These are phyloP conservation scores for Myoxocephalus aenaeus DNA, from an alignment of 2,797 vertebrate genomes.

Conservation along the genomic window DNA sequence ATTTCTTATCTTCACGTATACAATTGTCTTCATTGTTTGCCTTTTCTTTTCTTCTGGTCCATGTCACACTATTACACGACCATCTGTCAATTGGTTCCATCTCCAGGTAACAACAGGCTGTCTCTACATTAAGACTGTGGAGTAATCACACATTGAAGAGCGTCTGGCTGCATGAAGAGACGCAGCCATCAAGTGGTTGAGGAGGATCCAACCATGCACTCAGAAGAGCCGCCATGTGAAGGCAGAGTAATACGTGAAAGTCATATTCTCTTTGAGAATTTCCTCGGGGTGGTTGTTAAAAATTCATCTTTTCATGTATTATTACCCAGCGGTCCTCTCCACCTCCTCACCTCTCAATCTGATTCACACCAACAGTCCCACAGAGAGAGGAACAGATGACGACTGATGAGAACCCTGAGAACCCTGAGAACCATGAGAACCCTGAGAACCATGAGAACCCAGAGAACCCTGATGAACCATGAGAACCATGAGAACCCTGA, in stretches of 20 bases:
- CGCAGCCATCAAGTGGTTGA: not conserved
- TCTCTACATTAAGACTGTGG: too few species aligned
- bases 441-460: not conserved
- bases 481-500: not conserved
- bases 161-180: too few species aligned
- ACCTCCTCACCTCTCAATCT: not conserved
- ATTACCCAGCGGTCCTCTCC: not conserved
- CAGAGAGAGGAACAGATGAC: not conserved
- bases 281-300: not conserved
- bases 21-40: too few species aligned
- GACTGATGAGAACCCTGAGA: not conserved
- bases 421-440: not conserved
- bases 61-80: too few species aligned
- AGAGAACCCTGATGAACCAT: too few species aligned
- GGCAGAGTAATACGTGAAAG: not conserved
- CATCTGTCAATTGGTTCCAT: too few species aligned
- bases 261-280: slow-evolving; percentile 3
- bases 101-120: too few species aligned
- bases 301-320: not conserved
- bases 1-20: too few species aligned
- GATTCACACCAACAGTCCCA: not conserved
- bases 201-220: not conserved
- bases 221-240: not conserved
- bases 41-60: too few species aligned
- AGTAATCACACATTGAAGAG: too few species aligned